A percentile compares a stretch with the other conserved stretches of the same genome.
These are phyloP conservation scores for Menidia beryllina DNA, from an alignment of 2,113 vertebrate genomes.

Conservation along the genomic window DNA sequence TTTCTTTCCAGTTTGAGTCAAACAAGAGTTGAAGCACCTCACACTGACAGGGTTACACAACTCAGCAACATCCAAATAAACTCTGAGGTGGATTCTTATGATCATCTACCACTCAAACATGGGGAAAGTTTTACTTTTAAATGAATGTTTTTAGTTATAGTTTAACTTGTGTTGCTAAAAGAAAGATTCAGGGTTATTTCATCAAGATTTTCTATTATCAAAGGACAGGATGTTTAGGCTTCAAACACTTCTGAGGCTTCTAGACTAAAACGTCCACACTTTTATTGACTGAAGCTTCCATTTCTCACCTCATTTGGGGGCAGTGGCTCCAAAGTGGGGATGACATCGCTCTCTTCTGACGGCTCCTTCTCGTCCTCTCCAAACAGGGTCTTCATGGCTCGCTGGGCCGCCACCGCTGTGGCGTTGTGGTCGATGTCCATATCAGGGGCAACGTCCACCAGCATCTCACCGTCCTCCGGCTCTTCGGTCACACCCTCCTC, in stretches of 20 bases:
- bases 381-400: constrained; percentile 94
- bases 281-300: not conserved
- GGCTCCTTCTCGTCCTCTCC: constrained; percentile 92
- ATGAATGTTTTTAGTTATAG: too few relatives aligned
- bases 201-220: too few relatives aligned
- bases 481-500: constrained; percentile 93
- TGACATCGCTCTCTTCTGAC: constrained; percentile 94
- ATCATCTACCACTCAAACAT: too few relatives aligned
- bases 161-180: too few relatives aligned
- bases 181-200: too few relatives aligned
- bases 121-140: too few relatives aligned
- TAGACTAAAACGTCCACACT: too few relatives aligned
- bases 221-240: not conserved
- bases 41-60: not conserved
- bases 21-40: constrained; percentile 3
- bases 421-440: constrained; percentile 80
- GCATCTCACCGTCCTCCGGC: constrained; percentile 86
- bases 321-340: constrained; percentile 95
- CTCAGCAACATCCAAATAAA: too few relatives aligned
- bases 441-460: constrained; percentile 84
- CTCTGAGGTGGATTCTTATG: too few relatives aligned
- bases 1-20: not conserved
- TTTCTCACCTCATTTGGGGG: constrained; percentile 88
- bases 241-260: not conserved
- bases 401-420: constrained; percentile 88